A percentile compares a stretch with the other conserved stretches of the same genome.
phyloP scores from a whole-genome alignment of 1,140 invertebrate species.

The Leptestheria dahalacensis region DNA sequence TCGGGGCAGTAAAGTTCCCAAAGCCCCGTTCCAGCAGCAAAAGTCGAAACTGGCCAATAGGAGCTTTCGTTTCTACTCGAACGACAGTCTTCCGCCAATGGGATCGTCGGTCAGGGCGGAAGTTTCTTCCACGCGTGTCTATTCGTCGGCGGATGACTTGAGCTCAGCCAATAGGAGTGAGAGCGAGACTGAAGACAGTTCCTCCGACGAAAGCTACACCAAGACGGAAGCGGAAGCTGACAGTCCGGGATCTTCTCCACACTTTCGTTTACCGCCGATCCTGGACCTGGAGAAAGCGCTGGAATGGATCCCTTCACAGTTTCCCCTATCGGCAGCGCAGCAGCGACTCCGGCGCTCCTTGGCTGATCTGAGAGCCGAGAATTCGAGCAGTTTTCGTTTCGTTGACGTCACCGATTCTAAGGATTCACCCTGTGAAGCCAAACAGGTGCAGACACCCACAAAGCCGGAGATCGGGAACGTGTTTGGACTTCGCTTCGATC shows the following conservation, averaged over 20 bases:
- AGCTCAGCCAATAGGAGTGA: slow-evolving; percentile 52
- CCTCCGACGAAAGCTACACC: slow-evolving; percentile 60
- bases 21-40: background rate
- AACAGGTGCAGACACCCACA: background rate
- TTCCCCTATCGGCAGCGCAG: slow-evolving; percentile 20
- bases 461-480: slow-evolving; percentile 5
- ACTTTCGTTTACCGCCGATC: slow-evolving; percentile 27
- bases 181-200: slow-evolving; percentile 46
- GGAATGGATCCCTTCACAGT: slow-evolving; percentile 25
- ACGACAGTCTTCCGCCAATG: slow-evolving; percentile 9
- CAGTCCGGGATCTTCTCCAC: slow-evolving; percentile 37
- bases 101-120: slow-evolving; percentile 10
- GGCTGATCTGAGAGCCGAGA: background rate
- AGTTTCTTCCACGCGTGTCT: slow-evolving; percentile 25
- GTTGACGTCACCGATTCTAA: background rate
- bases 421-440: background rate
- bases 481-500: slow-evolving; percentile 18
- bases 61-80: slow-evolving; percentile 15
- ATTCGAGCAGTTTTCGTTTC: background rate
- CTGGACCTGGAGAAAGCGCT: slow-evolving; percentile 29
- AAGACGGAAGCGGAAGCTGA: slow-evolving; percentile 38
- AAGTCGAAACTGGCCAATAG: background rate
- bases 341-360: slow-evolving; percentile 14
- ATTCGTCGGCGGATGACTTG: slow-evolving; percentile 61
- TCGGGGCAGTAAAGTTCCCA: background rate